Evolutionary conservation across 2,888 invertebrate genomes (phyloP).

Genomic region (Apoda limacodes): DNA sequence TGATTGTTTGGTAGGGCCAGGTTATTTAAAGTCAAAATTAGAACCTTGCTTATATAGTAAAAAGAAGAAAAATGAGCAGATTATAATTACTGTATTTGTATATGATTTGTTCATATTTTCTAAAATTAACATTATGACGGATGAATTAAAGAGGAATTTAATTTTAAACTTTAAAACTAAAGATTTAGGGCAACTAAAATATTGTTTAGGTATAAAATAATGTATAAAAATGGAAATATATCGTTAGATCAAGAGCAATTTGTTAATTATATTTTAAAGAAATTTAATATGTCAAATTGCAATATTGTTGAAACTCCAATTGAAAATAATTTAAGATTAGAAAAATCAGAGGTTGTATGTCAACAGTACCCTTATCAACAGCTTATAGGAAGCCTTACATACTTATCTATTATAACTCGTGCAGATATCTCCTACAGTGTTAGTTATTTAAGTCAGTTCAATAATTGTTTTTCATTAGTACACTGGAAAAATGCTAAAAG

Average conservation of each 20-base stretch:
- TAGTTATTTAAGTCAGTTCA: constrained; percentile 17
- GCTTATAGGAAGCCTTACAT: constrained; percentile 16
- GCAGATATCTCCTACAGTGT: constrained; percentile 19
- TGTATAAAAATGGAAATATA: constrained; percentile 1
- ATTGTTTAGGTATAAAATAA: constrained; percentile 7
- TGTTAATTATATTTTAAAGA: constrained; percentile 5
- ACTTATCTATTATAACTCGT: constrained; percentile 16
- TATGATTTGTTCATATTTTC: constrained; percentile 13
- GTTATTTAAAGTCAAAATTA: constrained; percentile 6
- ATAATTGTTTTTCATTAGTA: constrained; percentile 9
- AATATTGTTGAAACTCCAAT: constrained; percentile 7
- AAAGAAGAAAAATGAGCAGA: not conserved
- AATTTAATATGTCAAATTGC: constrained; percentile 8
- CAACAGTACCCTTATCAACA: constrained; percentile 11
- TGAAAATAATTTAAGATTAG: constrained; percentile 5
- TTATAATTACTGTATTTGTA: constrained; percentile 11
- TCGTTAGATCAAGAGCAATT: constrained; percentile 6
- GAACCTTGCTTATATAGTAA: constrained; percentile 13
- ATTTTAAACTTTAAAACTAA: constrained; percentile 9
- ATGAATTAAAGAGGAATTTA: constrained; percentile 5
- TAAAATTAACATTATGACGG: too few species aligned
- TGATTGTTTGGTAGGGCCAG: constrained; percentile 3
- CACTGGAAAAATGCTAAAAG: constrained; percentile 18
- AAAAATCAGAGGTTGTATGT: constrained; percentile 6
- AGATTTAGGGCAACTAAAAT: constrained; percentile 4